phyloP scores from a whole-genome alignment of 2,888 invertebrate genomes.

The Heliconius ethilla region DNA sequence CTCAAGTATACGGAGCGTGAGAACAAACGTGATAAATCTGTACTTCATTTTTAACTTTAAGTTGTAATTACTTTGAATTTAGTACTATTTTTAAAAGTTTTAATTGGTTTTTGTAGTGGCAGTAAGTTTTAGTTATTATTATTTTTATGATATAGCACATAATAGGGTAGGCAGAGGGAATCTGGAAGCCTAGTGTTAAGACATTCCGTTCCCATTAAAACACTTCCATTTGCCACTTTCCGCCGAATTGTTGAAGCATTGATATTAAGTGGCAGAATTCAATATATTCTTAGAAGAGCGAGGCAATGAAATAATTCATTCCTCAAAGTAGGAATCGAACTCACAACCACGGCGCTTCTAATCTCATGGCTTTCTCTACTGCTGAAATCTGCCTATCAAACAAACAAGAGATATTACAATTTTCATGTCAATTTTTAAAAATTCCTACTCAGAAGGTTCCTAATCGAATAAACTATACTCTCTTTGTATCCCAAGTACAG shows the following conservation, averaged over 20 bases:
- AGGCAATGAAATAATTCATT: not conserved
- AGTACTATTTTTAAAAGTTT: not conserved
- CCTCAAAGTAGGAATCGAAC: not conserved
- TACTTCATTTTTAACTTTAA: not conserved
- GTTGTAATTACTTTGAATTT: conserved; percentile 7
- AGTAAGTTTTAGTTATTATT: no score
- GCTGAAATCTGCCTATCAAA: no score
- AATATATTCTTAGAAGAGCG: not conserved
- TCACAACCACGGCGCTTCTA: not conserved
- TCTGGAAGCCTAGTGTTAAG: not conserved
- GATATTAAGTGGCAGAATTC: not conserved
- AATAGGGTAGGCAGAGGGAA: not conserved
- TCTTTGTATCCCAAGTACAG: not conserved
- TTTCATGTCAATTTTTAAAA: not conserved
- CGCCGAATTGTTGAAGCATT: not conserved
- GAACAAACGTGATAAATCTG: conserved; percentile 12
- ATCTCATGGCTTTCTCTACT: no score
- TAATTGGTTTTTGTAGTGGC: not conserved
- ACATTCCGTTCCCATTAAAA: not conserved
- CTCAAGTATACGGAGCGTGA: conserved; percentile 10
- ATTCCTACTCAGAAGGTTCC: not conserved
- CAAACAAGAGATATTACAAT: no score
- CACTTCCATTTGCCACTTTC: not conserved
- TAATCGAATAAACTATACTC: not conserved
- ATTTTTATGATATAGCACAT: not conserved